Base-by-base conservation (phyloP, 2,797 vertebrate species). In the Falco cherrug region DNA sequence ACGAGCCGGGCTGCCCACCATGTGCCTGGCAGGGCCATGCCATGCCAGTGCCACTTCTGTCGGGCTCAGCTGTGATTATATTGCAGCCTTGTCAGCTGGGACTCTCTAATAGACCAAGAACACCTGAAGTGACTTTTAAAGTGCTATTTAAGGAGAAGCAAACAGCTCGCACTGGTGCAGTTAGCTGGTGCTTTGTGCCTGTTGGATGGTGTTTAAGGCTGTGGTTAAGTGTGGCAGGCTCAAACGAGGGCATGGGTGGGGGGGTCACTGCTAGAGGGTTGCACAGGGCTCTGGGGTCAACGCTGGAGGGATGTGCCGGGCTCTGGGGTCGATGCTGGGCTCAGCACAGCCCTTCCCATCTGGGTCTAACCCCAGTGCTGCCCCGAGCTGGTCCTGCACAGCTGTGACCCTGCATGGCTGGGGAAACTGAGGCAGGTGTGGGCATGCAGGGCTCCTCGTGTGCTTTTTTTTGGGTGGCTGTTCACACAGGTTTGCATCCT, bases 161-260 rank as follows among this genome's bases (percentile, higher is more conserved):
- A 77, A 22, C 4, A 5, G 37, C 54, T 45, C 67, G 4, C 4
- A 28, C 37, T 3, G 57, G 47, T 9, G 80, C 16, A 3, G 43
- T 51, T 13, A 8, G 13, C 11, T 35, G 21, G 31, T 18, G 16
- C 21, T 25, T 15, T 8, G 28, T 25, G 53, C 61, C 43, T 16
- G 25, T 12, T 35, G 12, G 18, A 18, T 12, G 48, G 18, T n/a
- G 48, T 22, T 15, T 5, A 11, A 18, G 41, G 50, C 28, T 26
- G 33, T 2, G 26, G 13, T 37, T 31, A 7, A 43, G 37, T 11
- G 10, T 15, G 60, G 16, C 48, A 33, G 51, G 47, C 57, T 71
- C 28, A 13, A 33, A 47, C 0, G 2, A 31, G 59, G 43, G 18
- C 13, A 2, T 4, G 25, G 41, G 41, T 0, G 28, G 56, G 68